phyloP scores from a whole-genome alignment of 2,113 vertebrate species.

The Eurystomus gularis region DNA sequence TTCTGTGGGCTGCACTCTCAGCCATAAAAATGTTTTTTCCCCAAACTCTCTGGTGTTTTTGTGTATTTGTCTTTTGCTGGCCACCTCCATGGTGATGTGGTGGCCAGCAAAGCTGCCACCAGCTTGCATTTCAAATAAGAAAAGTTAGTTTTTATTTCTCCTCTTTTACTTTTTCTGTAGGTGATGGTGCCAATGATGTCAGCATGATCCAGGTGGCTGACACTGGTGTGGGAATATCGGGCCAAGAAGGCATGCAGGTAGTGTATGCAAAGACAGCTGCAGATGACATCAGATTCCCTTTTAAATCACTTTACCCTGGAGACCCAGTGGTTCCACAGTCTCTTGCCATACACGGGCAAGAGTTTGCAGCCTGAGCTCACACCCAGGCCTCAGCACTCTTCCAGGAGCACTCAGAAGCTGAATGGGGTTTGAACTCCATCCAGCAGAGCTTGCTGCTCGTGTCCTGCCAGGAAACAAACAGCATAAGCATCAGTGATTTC shows the following conservation, averaged over 20 bases:
- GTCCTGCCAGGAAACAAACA: background rate
- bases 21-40: background rate
- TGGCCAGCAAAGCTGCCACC: background rate
- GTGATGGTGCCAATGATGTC: conserved; percentile 89
- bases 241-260: conserved; percentile 92
- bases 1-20: background rate
- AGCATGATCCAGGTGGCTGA: conserved; percentile 89
- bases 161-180: conserved; percentile 48
- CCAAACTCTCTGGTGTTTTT: background rate
- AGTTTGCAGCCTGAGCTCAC: background rate
- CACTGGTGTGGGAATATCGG: conserved; percentile 81
- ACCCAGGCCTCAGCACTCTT: background rate
- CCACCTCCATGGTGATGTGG: background rate
- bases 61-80: background rate
- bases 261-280: background rate
- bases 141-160: background rate
- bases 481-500: background rate
- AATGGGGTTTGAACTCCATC: background rate
- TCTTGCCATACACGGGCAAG: fast-evolving
- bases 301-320: background rate
- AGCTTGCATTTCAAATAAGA: background rate
- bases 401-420: background rate
- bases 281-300: background rate
- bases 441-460: background rate
- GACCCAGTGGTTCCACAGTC: background rate